Base-by-base conservation (phyloP, 2,888 invertebrate genomes). In the Meta bourneti region DNA sequence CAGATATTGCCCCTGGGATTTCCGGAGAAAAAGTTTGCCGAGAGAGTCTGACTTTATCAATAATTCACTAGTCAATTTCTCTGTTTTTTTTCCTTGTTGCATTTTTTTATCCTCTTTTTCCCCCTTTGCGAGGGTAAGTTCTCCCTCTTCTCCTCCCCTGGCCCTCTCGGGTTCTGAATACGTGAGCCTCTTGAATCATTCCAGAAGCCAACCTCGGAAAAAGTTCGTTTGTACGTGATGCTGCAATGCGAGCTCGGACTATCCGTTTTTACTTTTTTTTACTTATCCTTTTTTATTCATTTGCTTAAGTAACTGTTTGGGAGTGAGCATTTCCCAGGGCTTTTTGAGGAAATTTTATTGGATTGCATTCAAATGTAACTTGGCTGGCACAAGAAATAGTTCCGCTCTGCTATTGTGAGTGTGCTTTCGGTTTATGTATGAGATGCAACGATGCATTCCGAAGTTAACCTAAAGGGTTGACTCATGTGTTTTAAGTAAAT, bases 21-120 rank as follows among this genome's bases (percentile, higher is more conserved):
- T 87, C 87, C 87, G 79, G 74, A 80, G 83, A 74, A 84, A 91
- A 92, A 92, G 91, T 92, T 92, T 91, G 82, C 91, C 72, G 82
- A 82, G 80, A 81, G 88, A 84, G 88, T 92, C 91, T 89, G 91
- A 87, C 91, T 91, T 91, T 89, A 88, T 92, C 91, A 92, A 92
- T 92, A 92, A 92, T 92, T 92, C 91, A 92, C 91, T 69, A 92
- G 91, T 89, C 87, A 87, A 87, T 87, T 83, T 88, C 91, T 87
- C 48, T 54, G 51, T 48, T 84, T 84, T 84, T n/a, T 69, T 82
- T 79, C 70, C 49, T 69, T 70, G 6, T 52, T 48, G 34, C 20
- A 6, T 80, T 54, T 90, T 80, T 75, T 54, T 79, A 5, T 61
- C 49, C 54, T 71, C 54, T 79, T 80, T 70, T 89, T 82, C 34